A percentile compares a stretch with the other conserved stretches of the same genome.
Conservation (phyloP, 2,797 vertebrate genomes). For the Anomalospiza imberbis region DNA sequence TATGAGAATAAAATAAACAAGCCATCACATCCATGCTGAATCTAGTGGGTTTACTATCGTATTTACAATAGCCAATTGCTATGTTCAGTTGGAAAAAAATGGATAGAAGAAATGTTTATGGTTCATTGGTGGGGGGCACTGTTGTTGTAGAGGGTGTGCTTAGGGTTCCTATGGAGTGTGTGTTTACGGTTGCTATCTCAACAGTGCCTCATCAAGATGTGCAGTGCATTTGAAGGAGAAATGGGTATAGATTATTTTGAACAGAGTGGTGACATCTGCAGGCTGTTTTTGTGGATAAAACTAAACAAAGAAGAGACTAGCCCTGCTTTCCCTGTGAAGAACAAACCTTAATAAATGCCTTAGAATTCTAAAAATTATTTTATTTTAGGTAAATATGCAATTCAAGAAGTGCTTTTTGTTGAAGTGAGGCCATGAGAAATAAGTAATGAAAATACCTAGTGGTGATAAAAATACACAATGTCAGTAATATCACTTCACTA, state of each 20-base stretch:
- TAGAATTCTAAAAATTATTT: background rate
- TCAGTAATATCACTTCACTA: background rate
- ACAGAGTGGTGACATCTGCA: conserved; percentile 1
- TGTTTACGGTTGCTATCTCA: background rate
- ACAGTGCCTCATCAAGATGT: background rate
- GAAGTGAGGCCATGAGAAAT: background rate
- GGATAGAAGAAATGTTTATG: background rate
- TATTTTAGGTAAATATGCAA: background rate
- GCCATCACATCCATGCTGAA: background rate
- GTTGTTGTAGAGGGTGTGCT: background rate
- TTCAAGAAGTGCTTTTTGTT: background rate
- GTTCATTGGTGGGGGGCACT: background rate
- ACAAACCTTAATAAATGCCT: background rate
- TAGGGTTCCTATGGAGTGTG: background rate
- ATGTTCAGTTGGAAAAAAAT: background rate
- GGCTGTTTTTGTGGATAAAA: background rate
- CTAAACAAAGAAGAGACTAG: background rate
- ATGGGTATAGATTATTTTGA: background rate
- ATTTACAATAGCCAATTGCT: background rate
- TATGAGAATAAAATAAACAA: background rate
- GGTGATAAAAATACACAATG: background rate
- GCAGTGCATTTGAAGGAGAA: background rate
- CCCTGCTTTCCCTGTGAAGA: background rate
- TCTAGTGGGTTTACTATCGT: background rate
- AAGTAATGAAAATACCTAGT: background rate